phyloP scores from a whole-genome alignment of 2,113 vertebrate genomes.

The Tenrec ecaudatus region DNA sequence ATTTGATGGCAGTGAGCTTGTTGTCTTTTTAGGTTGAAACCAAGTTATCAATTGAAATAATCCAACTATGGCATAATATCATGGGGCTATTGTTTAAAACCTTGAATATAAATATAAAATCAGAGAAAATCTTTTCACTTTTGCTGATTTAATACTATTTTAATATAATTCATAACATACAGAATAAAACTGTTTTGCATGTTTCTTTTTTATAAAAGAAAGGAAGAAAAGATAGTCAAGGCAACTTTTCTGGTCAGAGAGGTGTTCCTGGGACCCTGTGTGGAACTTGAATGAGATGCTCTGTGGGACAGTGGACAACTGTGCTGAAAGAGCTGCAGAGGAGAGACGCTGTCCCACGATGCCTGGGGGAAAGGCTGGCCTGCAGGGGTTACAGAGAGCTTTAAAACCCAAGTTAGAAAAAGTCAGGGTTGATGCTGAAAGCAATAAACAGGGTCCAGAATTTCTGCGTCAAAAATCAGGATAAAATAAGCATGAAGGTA shows the following conservation, averaged over 20 bases:
- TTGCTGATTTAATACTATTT: too few species aligned
- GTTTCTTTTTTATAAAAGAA: neutral
- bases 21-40: too few species aligned
- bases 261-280: neutral
- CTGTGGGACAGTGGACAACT: neutral
- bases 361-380: neutral
- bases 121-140: too few species aligned
- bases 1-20: too few species aligned
- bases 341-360: neutral
- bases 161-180: too few species aligned
- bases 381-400: neutral
- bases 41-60: too few species aligned
- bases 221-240: neutral
- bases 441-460: neutral
- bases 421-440: neutral
- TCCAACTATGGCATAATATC: too few species aligned
- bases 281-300: neutral
- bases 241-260: neutral
- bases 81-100: too few species aligned
- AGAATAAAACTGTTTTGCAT: too few species aligned
- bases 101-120: too few species aligned
- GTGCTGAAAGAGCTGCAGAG: neutral
- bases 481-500: neutral
- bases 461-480: too few species aligned
- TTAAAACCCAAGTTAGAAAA: neutral